These are phyloP conservation scores for Choristoneura rosaceana DNA, from an alignment of 2,888 invertebrate genomes.

Conservation along the genomic window DNA sequence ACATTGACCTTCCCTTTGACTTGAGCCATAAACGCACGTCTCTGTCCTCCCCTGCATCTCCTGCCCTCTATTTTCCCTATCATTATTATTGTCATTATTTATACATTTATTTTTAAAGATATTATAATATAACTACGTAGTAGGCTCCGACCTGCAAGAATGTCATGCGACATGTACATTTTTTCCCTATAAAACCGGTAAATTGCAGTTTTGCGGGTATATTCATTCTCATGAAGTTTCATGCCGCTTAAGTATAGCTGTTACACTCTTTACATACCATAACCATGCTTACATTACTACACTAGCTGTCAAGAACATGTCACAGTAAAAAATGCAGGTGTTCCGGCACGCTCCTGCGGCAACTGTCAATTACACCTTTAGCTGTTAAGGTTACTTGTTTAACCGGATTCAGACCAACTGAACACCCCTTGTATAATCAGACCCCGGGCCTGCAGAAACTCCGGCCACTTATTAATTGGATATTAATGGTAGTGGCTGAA, in stretches of 20 bases:
- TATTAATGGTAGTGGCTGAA: neutral
- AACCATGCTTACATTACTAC: conserved; percentile 8
- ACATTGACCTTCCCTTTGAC: too few species aligned
- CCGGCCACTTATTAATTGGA: neutral
- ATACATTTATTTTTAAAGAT: too few species aligned
- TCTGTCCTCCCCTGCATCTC: too few species aligned
- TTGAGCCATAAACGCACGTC: too few species aligned
- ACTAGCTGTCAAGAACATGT: conserved; percentile 22
- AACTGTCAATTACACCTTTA: conserved; percentile 50
- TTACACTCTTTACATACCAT: neutral
- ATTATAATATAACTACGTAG: too few species aligned
- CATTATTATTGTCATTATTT: too few species aligned
- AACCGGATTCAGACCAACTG: conserved; percentile 44
- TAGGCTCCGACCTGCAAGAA: too few species aligned
- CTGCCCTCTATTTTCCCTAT: too few species aligned
- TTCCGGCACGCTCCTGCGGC: conserved; percentile 30
- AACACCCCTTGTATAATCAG: neutral
- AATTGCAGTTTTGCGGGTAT: neutral
- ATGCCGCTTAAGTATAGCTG: neutral
- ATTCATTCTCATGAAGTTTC: neutral
- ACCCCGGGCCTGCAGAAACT: too few species aligned
- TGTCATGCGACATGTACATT: too few species aligned
- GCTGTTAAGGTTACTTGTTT: conserved; percentile 58
- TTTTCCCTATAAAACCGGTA: neutral
- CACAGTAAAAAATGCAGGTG: conserved; percentile 48